phyloP scores from a whole-genome alignment of 2,797 vertebrate species.

The Strix occidentalis region DNA sequence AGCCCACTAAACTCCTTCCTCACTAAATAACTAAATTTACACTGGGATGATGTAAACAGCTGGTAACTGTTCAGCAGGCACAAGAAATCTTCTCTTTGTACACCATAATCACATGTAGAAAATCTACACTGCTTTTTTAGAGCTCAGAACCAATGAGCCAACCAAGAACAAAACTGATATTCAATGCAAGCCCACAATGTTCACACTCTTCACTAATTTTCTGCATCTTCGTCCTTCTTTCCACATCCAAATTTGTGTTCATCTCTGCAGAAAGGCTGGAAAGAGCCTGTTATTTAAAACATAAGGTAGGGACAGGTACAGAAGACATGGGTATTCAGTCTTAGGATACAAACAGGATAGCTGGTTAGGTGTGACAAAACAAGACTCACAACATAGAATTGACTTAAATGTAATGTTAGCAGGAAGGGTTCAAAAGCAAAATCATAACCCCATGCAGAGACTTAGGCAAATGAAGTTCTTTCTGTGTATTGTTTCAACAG shows the following conservation, averaged over 20 bases:
- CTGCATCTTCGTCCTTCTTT: background rate
- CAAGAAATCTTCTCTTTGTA: background rate
- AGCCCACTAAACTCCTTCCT: background rate
- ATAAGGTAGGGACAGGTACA: background rate
- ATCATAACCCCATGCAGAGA: background rate
- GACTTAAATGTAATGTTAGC: background rate
- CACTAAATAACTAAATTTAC: background rate
- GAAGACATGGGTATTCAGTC: background rate
- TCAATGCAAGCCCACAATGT: background rate
- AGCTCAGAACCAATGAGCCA: background rate
- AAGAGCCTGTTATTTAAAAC: background rate
- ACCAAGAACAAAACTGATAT: background rate
- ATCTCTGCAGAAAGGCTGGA: background rate
- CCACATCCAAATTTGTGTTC: background rate
- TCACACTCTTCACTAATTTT: background rate
- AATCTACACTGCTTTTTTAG: background rate
- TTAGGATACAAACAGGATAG: background rate
- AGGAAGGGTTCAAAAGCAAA: background rate
- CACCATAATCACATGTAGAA: fast-evolving
- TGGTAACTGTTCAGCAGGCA: background rate
- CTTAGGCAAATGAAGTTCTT: background rate
- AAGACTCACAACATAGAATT: background rate
- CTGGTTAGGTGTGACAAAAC: background rate
- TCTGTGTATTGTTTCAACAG: background rate
- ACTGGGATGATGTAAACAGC: background rate